Percentiles rank a stretch among this genome's conserved stretches.
Conservation (phyloP, 2,888 invertebrate species). For the Lapara coniferarum region DNA sequence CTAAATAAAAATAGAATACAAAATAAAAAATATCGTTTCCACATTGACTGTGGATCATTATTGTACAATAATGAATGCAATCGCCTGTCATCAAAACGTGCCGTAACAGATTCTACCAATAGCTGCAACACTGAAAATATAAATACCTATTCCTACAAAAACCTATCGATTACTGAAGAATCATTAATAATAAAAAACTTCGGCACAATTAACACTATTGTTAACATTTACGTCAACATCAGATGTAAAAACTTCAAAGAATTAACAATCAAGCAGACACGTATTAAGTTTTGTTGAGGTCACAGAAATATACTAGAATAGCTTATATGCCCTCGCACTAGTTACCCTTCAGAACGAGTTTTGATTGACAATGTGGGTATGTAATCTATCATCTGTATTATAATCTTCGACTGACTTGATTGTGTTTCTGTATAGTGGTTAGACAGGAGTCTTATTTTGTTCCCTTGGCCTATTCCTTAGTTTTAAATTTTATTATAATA, state of each 20-base stretch:
- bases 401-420: background rate
- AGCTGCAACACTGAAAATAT: too few species aligned
- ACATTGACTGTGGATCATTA: too few species aligned
- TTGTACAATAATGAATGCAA: too few species aligned
- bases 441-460: too few species aligned
- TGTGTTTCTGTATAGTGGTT: background rate
- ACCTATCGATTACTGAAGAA: background rate
- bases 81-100: too few species aligned
- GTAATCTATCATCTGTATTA: background rate
- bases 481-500: too few species aligned
- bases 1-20: too few species aligned
- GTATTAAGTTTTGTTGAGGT: background rate
- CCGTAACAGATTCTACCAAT: too few species aligned
- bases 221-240: background rate
- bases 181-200: background rate
- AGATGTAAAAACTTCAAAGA: background rate
- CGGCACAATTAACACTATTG: background rate
- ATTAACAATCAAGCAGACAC: background rate
- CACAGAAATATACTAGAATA: constrained; percentile 12
- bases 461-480: too few species aligned
- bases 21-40: too few species aligned
- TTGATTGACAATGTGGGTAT: constrained; percentile 15
- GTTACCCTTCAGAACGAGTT: constrained; percentile 19
- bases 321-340: constrained; percentile 26
- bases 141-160: background rate